Evolutionary conservation across 1,140 invertebrate species (phyloP).

Genomic region (Aphis craccivora): DNA sequence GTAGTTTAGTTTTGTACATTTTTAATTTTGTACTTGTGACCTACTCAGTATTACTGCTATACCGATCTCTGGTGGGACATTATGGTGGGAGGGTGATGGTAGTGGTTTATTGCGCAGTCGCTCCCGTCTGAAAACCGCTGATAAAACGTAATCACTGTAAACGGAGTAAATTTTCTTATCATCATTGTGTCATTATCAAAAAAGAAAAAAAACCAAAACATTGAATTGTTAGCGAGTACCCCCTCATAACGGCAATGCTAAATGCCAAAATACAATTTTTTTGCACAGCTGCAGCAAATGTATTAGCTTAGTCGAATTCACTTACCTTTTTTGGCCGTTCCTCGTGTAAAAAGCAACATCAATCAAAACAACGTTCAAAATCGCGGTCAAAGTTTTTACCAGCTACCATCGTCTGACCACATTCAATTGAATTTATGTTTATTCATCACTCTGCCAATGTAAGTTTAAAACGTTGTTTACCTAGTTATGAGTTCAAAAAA

Average conservation of each 20-base stretch:
- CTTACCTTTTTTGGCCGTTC: not conserved
- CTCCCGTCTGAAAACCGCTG: not conserved
- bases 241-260: not conserved
- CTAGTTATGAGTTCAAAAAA: not conserved
- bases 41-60: not conserved
- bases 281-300: not conserved
- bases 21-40: too few species aligned
- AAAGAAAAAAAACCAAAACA: not conserved
- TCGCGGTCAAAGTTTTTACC: not conserved
- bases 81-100: too few species aligned
- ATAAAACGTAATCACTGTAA: conserved; percentile 4
- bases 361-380: not conserved
- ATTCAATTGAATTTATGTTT: not conserved
- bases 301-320: not conserved
- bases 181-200: not conserved
- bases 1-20: too few species aligned
- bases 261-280: not conserved
- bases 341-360: not conserved
- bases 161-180: conserved; percentile 5
- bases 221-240: not conserved
- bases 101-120: not conserved
- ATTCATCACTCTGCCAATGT: not conserved
- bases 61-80: not conserved
- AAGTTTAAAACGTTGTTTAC: not conserved
- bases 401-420: not conserved